phyloP scores from a whole-genome alignment of 2,888 invertebrate genomes.

The Nephrocerus scutellatus region DNA sequence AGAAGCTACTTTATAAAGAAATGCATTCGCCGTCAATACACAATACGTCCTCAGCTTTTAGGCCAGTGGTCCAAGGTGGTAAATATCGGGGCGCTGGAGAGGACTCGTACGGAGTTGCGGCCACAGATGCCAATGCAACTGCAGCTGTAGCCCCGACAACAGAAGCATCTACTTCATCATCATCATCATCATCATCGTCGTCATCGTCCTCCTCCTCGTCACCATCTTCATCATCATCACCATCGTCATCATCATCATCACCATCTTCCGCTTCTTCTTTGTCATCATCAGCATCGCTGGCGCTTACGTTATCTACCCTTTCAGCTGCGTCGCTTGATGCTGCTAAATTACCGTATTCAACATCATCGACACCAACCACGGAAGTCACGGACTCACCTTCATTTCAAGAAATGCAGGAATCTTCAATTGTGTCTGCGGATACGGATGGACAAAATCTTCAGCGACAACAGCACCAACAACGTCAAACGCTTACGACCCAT shows the following conservation, averaged over 20 bases:
- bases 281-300: no score
- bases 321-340: no score
- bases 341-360: no score
- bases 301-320: no score
- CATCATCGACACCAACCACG: no score
- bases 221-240: slow-evolving; percentile 6
- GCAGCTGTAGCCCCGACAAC: slow-evolving; percentile 27
- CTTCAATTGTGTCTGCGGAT: no score
- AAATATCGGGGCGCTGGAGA: no score
- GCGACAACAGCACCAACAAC: background rate
- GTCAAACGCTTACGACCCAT: background rate
- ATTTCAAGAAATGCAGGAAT: no score
- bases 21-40: slow-evolving; percentile 25
- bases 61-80: slow-evolving; percentile 27
- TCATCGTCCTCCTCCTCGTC: slow-evolving; percentile 8
- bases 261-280: no score
- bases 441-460: no score
- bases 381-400: no score
- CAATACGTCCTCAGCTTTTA: slow-evolving; percentile 33
- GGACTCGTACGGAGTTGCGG: no score
- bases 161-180: slow-evolving; percentile 9
- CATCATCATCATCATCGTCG: slow-evolving; percentile 3
- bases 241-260: background rate
- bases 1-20: background rate
- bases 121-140: slow-evolving; percentile 27